Evolutionary conservation across 2,113 vertebrate genomes (phyloP), one percentile per base, ranked within the genome.

Genomic region (Pseudonaja textilis): DNA sequence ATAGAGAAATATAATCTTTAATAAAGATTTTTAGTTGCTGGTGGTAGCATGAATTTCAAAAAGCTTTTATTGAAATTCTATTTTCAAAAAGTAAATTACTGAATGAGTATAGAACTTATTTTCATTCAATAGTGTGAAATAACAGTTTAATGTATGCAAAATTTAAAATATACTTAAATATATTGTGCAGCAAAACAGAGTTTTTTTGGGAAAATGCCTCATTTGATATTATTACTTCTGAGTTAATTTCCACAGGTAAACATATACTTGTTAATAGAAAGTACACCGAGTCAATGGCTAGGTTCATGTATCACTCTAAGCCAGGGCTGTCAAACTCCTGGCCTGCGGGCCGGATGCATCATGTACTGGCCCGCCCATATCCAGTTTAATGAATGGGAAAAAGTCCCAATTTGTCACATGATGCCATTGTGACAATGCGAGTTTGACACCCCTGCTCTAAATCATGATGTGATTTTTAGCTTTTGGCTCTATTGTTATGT

Each of bases 1-100:
- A 95, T 95, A 94, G 89, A 93, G 95, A 90, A 95, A 95, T 92
- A 93, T 91, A 34, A 91, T 91, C 92, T 96, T 96, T 93, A 95
- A 94, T 93, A 85, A 2, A 95, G 91, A 93, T 93, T 95, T 93
- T 89, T 56, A 86, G 42, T 90, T 94, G 87, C 57, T 96, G 93
- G 90, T 94, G 93, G 94, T 93, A 94, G 95, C 94, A 95, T 20
- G 59, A 39, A 94, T 94, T 74, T 39, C 54, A 95, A 94, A 94
- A 94, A 91, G 25, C 81, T 95, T 96, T 92, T 87, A 96, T 95
- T 47, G 52, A 50, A 92, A 94, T 86, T 88, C 94, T 42, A 45
- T 95, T 55, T 94, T 92, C 54, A 94, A 94, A 93, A 95, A 93
- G 81, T 45, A 94, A 85, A 81, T 0, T 95, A 92, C 59, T 89